Conservation (phyloP, 2,888 invertebrate species). For the Pteria penguin region DNA sequence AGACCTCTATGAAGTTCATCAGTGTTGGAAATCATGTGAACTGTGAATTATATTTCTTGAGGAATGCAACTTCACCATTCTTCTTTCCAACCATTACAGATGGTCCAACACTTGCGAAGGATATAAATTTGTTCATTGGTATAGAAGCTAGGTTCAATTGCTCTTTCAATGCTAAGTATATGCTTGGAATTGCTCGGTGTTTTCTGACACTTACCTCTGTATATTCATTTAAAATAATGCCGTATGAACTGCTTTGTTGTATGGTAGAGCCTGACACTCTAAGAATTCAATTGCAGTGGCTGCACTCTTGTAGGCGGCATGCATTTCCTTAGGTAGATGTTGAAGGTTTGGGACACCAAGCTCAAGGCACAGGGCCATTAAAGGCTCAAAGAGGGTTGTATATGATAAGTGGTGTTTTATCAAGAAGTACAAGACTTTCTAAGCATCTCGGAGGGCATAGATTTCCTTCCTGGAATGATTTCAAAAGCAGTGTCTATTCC, state of each 20-base stretch:
- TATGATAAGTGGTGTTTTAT: slow-evolving; percentile 35
- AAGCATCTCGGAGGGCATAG: slow-evolving; percentile 28
- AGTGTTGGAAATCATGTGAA: slow-evolving; percentile 23
- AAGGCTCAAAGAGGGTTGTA: slow-evolving; percentile 29
- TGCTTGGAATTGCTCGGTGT: slow-evolving; percentile 13
- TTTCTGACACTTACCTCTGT: too few species aligned
- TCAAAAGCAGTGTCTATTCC: neutral
- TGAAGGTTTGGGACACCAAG: slow-evolving; percentile 35
- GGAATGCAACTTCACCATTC: slow-evolving; percentile 25
- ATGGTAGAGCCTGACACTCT: slow-evolving; percentile 38
- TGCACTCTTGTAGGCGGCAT: slow-evolving; percentile 36
- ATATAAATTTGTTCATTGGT: too few species aligned
- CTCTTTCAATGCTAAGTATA: slow-evolving; percentile 24
- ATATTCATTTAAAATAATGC: too few species aligned
- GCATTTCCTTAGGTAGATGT: slow-evolving; percentile 19
- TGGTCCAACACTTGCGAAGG: slow-evolving; percentile 47
- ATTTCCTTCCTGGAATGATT: slow-evolving; percentile 17
- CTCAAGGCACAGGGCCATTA: slow-evolving; percentile 33
- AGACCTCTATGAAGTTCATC: slow-evolving; percentile 40
- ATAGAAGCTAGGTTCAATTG: slow-evolving; percentile 1
- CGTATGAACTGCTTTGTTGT: too few species aligned
- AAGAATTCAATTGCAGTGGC: slow-evolving; percentile 33
- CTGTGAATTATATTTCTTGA: slow-evolving; percentile 30
- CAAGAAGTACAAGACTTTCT: slow-evolving; percentile 34
- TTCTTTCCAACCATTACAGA: slow-evolving; percentile 39